A percentile compares a stretch with the other conserved stretches of the same genome.
Evolutionary conservation across 1,140 invertebrate genomes (phyloP).

Genomic region (Saccostrea cuccullata): DNA sequence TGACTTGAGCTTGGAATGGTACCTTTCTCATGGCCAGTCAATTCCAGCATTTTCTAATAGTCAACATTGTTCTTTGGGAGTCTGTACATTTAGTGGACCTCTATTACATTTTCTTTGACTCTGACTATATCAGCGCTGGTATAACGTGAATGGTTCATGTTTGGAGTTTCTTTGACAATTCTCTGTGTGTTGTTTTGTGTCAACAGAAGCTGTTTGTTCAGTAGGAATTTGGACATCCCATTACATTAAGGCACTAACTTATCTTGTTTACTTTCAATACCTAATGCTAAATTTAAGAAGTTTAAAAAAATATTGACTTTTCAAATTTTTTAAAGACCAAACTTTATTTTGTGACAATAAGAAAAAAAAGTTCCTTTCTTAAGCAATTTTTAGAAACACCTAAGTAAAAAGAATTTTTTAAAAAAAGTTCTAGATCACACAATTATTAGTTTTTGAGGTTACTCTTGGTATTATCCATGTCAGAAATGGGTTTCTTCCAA

Average conservation of each 20-base stretch:
- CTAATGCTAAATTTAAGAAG: not conserved
- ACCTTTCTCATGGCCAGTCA: not conserved
- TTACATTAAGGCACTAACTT: not conserved
- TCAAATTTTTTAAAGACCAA: not conserved
- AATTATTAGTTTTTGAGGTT: too few relatives aligned
- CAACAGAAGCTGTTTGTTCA: not conserved
- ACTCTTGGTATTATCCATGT: too few relatives aligned
- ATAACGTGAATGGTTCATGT: not conserved
- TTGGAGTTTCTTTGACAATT: not conserved
- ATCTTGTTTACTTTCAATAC: conserved; percentile 32
- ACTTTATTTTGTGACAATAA: not conserved
- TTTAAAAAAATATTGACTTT: conserved; percentile 5
- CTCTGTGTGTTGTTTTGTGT: not conserved
- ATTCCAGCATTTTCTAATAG: not conserved
- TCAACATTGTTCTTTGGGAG: conserved; percentile 10
- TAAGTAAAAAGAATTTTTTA: too few relatives aligned
- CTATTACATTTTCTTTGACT: not conserved
- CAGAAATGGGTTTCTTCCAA: too few relatives aligned
- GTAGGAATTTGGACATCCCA: not conserved
- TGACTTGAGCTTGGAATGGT: not conserved
- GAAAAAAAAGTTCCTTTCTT: too few relatives aligned
- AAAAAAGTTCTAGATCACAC: too few relatives aligned
- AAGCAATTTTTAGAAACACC: too few relatives aligned
- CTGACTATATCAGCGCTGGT: not conserved
- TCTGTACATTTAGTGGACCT: not conserved